Evolutionary conservation across 2,113 vertebrate genomes (phyloP), one percentile per base, ranked within the genome.

Genomic region (Pterocles orientalis): DNA sequence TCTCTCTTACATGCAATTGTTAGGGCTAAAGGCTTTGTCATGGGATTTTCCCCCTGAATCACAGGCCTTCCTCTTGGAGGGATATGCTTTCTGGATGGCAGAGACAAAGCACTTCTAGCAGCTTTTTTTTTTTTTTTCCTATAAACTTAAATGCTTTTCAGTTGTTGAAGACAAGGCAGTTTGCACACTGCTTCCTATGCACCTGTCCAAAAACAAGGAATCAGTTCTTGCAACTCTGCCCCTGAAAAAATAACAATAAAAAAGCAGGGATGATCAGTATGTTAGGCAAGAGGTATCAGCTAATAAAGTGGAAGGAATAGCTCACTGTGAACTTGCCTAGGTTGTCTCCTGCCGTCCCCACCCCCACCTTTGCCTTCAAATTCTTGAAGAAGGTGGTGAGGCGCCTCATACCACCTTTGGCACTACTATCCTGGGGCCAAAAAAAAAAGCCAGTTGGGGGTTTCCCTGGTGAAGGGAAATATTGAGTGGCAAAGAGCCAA

Each of bases 391-490:
- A 90, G 86, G 90, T 62, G 82, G 34, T 68, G 80, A 70, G 76
- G 72, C 0, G 24, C 81, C 69, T 92, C 41, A 13, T 58, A 34
- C 56, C 21, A 71, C 86, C 94, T 92, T 79, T 82, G 81, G 89
- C 69, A 25, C 89, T 94, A 25, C 89, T 94, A 20, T 53, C 89
- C 75, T 54, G 75, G 39, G 87, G 87, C 94, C 57, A 80, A 72
- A 94, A 94, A 91, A 56, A 82, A 91, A 96, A 95, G 78, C 66
- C 90, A 82, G 75, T 77, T 91, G 92, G 95, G 93, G 94, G 92
- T 96, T 97, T 97, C 92, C 94, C 90, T 88, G 47, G 93, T 94
- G 85, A 93, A 94, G 93, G 60, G 90, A 97, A 97, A 96, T 96
- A 96, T 83, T 96, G 95, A 92, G 86, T 96, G 96, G 95, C 95